Base-by-base conservation (phyloP, 1,140 invertebrate genomes). In the Diploscapter pachys region DNA sequence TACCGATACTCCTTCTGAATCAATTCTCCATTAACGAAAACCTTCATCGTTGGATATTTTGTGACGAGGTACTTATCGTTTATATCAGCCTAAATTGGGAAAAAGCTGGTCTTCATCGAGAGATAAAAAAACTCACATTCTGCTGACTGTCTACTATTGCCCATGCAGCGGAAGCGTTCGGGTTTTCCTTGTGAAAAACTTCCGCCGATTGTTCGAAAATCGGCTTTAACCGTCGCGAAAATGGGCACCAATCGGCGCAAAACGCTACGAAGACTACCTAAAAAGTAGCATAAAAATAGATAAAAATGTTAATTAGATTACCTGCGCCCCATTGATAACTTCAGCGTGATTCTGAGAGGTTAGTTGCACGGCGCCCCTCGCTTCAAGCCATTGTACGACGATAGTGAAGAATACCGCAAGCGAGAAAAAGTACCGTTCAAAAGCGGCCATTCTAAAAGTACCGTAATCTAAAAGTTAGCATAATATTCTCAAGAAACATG, bases 111-210 rank as follows among this genome's bases (percentile, higher is more conserved):
- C 3, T 48, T 9, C 8, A 4, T 61, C 57, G n/a, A 0, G 49
- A 50, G 6, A 6, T 4, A 9, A 53, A 4, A 8, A 49, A 51
- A 56, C 13, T 48, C 53, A 80, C 71, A 77, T 87, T 88, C 89
- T 89, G 89, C 86, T 98, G 96, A 89, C 95, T 97, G 86, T 99
- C 95, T 11, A 99, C 93, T 89, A 96, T 95, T 55, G 92, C 96
- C 89, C 98, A 92, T 9, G 96, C 91, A 13, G 98, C 92, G 87
- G 90, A 91, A 4, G 92, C 92, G 67, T 89, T 80, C 51, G 86
- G 92, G 85, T 94, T 93, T 82, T 91, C 91, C 84, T 91, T 89
- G 59, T 85, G 88, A 73, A 98, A 89, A 89, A 93, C 93, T 81
- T 92, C 91, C 48, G 94, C 92, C 53, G 95, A 92, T 88, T 98